phyloP scores from a whole-genome alignment of 2,888 invertebrate species.

The Strigamia maritima region DNA sequence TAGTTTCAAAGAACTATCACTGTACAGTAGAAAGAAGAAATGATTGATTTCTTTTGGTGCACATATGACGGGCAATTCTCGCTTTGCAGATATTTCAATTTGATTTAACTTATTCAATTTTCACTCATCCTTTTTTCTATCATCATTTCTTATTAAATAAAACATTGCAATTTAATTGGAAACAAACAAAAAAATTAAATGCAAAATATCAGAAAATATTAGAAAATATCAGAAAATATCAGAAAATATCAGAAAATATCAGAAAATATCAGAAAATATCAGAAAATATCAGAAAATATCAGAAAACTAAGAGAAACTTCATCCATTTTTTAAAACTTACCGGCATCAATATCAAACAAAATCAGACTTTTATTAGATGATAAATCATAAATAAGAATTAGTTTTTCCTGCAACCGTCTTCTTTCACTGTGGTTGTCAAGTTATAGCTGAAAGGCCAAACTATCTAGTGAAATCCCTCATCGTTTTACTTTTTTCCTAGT shows the following conservation, averaged over 20 bases:
- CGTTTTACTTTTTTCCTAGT: background rate
- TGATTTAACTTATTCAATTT: background rate
- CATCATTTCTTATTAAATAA: background rate
- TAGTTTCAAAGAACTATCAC: background rate
- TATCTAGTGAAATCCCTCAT: background rate
- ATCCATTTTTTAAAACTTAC: too few relatives aligned
- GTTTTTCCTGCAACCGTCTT: background rate
- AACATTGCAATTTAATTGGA: background rate
- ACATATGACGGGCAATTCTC: slow-evolving; percentile 25
- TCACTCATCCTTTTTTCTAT: background rate
- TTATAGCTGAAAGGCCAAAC: background rate
- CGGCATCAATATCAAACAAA: background rate
- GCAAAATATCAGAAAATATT: background rate
- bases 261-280: too few relatives aligned
- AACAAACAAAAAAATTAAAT: background rate
- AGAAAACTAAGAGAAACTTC: too few relatives aligned
- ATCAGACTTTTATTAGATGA: background rate
- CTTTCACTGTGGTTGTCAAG: background rate
- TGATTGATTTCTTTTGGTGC: slow-evolving; percentile 11
- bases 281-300: too few relatives aligned
- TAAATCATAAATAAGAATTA: background rate
- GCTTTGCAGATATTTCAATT: background rate
- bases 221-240: too few relatives aligned
- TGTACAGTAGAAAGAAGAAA: background rate
- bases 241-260: too few relatives aligned